Base-by-base conservation (phyloP, 1,140 invertebrate genomes). In the Brachionus rubens region DNA sequence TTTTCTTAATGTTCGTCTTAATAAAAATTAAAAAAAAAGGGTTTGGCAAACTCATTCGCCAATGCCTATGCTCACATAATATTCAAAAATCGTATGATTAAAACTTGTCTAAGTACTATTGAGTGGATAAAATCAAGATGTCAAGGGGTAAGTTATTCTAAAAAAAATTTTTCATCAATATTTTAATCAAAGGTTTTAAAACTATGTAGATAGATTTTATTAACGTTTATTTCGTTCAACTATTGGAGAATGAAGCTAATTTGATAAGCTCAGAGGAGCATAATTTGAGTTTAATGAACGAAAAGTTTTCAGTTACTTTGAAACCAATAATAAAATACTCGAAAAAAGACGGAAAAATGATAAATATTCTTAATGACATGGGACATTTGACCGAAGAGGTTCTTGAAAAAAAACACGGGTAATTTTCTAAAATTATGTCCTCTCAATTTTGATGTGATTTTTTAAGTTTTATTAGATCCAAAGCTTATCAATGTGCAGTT, bases 51-150 rank as follows among this genome's bases (percentile, higher is more conserved):
- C 26, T 16, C 68, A 10, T 72, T 72, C 19, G 68, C 46, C 2
- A 50, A 28, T 50, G 46, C 68, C 7, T 72, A 50, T 72, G 46
- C 46, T 33, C 68, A 54, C 4, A 48, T 72, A 10, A 54, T 72
- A 16, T 72, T 72, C 19, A 72, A 72, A 72, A 72, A 72, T 54
- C 68, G 68, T 10, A 19, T 54, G 16, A 41, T 72, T 21, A 72
- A 72, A 72, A 36, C 46, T 7, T 72, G 68, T 50, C 14, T 16
- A 1, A 24, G 28, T 33, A 24, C 68, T 19, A 72, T 72, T 19
- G 28, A 72, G 24, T 72, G 68, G 68, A 30, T 72, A 48, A 54
- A 21, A 40, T 4, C 7, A 24, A 28, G 46, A 28, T 65, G 59
- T 36, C 41, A 28, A 26, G 59, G 59, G 19, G 59, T 65, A 36